Evolutionary conservation across 2,888 invertebrate genomes (phyloP), one percentile per base, ranked within the genome.

Genomic region (Punctoribates punctum): DNA sequence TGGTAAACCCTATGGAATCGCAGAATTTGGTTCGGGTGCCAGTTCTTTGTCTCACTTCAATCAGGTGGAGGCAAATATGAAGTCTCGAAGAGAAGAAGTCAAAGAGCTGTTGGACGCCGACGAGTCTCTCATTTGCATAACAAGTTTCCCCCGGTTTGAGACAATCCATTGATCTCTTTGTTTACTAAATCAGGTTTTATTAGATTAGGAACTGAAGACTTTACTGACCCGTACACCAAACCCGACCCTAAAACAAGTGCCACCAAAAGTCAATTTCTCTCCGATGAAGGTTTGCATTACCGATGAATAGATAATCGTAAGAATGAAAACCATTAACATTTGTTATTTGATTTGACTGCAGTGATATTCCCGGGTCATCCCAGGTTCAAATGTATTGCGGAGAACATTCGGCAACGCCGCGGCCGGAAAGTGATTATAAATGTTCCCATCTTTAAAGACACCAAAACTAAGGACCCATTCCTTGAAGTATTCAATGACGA

Each of bases 11-110:
- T 98, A 96, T 82, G 96, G 96, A 9, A 94, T 72, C 25, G 25
- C 1, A 15, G 46, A 72, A 27, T 46, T 25, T 15, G 25, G 38
- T 38, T 38, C 65, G 6, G 95, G 0, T 29, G 27, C 20, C 15
- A 29, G 46, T 13, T n/a, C 48, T 62, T 25, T 76, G 20, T 46
- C 29, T n/a, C 96, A 98, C 86, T 96, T 99, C 84, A 99, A 98
- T 85, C 90, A 96, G 78, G 98, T 99, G 6, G 99, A 99, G 85
- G 93, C 95, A 8, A 99, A 98, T 85, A 99, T 99, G 99, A 90
- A 88, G 80, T 89, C 91, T 76, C 88, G 95, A 73, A 81, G 86
- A 65, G 90, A 93, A 80, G 96, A 96, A 85, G 89, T 90, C 77
- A 88, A 89, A 80, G 85, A 92, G 77, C 80, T 84, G 15, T 86